A percentile compares a stretch with the other conserved stretches of the same genome.
Evolutionary conservation across 2,797 vertebrate species (phyloP).

Genomic region (Hydrocynus forskahlii): DNA sequence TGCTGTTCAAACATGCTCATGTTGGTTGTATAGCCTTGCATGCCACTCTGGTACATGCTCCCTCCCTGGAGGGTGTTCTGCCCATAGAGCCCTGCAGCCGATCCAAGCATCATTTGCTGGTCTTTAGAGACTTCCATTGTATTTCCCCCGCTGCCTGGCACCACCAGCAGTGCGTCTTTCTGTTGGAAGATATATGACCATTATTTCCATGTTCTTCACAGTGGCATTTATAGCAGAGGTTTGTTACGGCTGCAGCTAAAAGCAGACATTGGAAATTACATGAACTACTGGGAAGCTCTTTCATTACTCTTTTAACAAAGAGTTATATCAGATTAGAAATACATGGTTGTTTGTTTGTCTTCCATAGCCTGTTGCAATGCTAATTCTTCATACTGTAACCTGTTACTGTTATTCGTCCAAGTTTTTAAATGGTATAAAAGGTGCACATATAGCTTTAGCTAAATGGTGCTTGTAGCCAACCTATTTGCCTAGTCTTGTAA

Average conservation of each 20-base stretch:
- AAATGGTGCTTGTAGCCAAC: neutral
- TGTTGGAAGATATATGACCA: constrained; percentile 15
- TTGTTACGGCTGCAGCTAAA: neutral
- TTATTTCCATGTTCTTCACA: neutral
- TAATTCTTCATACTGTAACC: neutral
- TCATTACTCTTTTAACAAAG: neutral
- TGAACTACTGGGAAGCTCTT: neutral
- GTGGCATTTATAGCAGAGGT: neutral
- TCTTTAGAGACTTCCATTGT: constrained; percentile 26
- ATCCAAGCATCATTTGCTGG: constrained; percentile 1
- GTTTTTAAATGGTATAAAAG: neutral
- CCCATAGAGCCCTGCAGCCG: neutral
- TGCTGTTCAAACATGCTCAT: constrained; percentile 41
- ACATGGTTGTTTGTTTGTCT: neutral
- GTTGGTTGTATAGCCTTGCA: constrained; percentile 30
- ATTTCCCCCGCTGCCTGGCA: neutral
- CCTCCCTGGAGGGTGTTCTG: constrained; percentile 22
- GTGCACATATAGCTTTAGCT: too few species aligned
- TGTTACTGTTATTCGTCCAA: neutral
- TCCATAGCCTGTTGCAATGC: neutral
- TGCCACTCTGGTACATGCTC: constrained; percentile 46
- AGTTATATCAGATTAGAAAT: neutral
- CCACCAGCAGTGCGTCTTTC: constrained; percentile 43
- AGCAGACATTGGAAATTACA: neutral
- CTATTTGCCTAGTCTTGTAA: neutral